Evolutionary conservation across 2,797 vertebrate genomes (phyloP), one percentile per base, ranked within the genome.

Genomic region (Melanotaenia trifasciata): DNA sequence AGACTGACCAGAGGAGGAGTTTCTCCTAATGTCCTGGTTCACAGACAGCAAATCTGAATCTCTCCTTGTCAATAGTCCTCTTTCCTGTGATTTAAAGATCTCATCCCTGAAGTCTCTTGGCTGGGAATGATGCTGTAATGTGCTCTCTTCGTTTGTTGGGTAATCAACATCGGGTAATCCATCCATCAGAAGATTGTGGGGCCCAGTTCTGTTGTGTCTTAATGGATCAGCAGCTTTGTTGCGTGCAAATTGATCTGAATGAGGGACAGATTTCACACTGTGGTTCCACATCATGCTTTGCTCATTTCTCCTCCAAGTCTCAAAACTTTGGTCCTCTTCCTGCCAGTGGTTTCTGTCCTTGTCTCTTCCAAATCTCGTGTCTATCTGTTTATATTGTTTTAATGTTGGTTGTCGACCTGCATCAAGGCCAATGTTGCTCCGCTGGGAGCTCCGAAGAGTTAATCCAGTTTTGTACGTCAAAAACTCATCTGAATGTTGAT

Each of bases 101-200:
- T n/a, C 22, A 18, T 51, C 38, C 11, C 35, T 53, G 33, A 54
- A 69, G 57, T 18, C 28, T 28, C 78, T 56, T 9, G 56, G 32
- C 50, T 79, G 76, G 28, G 70, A 11, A n/a, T 70, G 54, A 60
- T 61, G 36, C 14, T 67, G 57, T 51, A 20, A 47, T 61, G 63
- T 69, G 56, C 16, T 78, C 0, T 83, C 60, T 57, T 85, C 67
- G 9, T 80, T 59, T 14, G 22, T 77, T 32, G 84, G 86, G 51
- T 93, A 90, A 67, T 90, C 87, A 38, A 93, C 82, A 64, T 90
- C 92, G 64, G 89, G 88, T 68, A 93, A 86, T 61, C 59, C 85
- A 18, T 70, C 82, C 1, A 76, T 2, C 13, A 91, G 76, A 54
- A 84, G 24, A 26, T 14, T 16, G 32, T 81, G 74, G 30, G 66